Evolutionary conservation across 2,888 invertebrate genomes (phyloP), one percentile per base, ranked within the genome.

Genomic region (Drosophila austrosaltans): DNA sequence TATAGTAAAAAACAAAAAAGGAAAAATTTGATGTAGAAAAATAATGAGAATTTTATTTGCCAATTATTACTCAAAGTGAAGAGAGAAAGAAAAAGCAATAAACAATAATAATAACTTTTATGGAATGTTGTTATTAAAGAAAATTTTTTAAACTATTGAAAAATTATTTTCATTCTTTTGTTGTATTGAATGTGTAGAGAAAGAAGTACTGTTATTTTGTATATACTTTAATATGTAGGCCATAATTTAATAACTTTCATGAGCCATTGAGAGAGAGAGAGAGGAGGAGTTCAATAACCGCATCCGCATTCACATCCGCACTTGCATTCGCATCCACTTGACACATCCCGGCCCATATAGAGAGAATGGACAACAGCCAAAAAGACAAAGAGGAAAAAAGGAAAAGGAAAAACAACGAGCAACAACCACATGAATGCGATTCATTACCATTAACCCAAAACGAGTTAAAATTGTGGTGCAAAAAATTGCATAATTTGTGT

Each of bases 401-500:
- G 54, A 53, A 70, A 28, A 44, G 16, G 63, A n/a, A 62, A 12
- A 44, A 53, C 30, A 54, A 48, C 54, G 16, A 8, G 10, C 48
- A 53, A 61, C 42, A 28, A 25, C 28, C 20, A 56, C 30, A 36
- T 25, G 40, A 79, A 78, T 81, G 69, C 75, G 88, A 88, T 87
- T 89, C 88, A 83, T 83, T 89, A 84, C 87, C 89, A 83, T 76
- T 79, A 76, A 88, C 89, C 83, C 80, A 87, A 82, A 72, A 83
- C 88, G 79, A 89, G 82, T 82, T 87, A 76, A 89, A 82, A 89
- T 82, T 87, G 79, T 72, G 83, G 87, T 72, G 89, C 48, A 89
- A 85, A 89, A 85, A 85, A 85, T 85, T 89, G 85, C 89, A 85
- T 89, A 85, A 89, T 85, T 85, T 89, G 79, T 81, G 84, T 81